Evolutionary conservation across 2,113 vertebrate species (phyloP).

Genomic region (Archocentrus centrarchus): DNA sequence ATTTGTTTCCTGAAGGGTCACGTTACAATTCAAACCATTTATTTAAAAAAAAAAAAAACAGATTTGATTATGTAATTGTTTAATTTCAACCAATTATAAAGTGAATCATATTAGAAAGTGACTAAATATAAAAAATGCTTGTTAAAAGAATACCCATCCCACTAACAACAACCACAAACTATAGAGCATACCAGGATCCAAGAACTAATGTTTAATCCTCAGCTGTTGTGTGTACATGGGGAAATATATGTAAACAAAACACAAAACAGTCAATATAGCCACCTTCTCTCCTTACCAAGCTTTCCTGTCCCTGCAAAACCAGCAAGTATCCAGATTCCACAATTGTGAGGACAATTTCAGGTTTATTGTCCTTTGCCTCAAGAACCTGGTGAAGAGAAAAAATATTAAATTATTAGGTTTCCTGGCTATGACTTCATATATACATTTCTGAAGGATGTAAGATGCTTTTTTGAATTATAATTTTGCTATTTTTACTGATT

Average conservation of each 20-base stretch:
- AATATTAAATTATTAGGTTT: background rate
- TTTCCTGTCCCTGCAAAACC: conserved; percentile 84
- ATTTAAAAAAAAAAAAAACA: background rate
- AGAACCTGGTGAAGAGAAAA: conserved; percentile 78
- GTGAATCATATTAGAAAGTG: background rate
- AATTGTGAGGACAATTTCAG: conserved; percentile 82
- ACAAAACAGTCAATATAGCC: background rate
- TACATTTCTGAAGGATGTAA: background rate
- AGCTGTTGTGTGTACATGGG: background rate
- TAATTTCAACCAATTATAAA: background rate
- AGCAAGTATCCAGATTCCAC: conserved; percentile 89
- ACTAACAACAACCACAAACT: background rate
- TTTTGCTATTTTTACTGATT: background rate
- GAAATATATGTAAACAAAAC: background rate
- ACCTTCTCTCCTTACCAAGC: conserved; percentile 83
- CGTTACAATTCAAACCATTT: background rate
- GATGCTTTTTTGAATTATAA: background rate
- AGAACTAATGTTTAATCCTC: background rate
- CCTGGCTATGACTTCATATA: background rate
- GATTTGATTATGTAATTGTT: background rate
- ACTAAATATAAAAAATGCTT: background rate
- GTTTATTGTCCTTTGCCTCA: conserved; percentile 81
- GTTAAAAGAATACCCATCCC: background rate
- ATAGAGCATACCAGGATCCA: background rate
- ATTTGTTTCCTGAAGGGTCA: background rate